phyloP scores from a whole-genome alignment of 92 coral and sea anemone genomes.

The Pocillopora grandis region DNA sequence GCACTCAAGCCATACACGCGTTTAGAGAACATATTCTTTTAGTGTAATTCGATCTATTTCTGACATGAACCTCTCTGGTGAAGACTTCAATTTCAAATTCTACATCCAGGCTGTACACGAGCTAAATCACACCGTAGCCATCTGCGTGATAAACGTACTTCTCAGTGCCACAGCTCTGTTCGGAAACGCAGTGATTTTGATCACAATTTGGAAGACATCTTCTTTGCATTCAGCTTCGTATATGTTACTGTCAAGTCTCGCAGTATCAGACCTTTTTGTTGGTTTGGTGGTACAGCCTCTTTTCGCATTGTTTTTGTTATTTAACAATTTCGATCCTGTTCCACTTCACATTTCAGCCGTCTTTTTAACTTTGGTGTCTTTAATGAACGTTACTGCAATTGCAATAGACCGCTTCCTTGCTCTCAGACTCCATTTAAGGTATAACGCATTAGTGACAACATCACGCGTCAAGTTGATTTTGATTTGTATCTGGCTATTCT shows the following conservation, averaged over 20 bases:
- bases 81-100: too few relatives aligned
- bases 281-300: neutral
- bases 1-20: too few relatives aligned
- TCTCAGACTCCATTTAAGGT: constrained; percentile 8
- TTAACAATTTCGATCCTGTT: neutral
- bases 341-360: neutral
- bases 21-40: too few relatives aligned
- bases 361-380: neutral
- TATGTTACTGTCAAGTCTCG: neutral
- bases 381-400: neutral
- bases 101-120: too few relatives aligned
- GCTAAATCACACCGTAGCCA: too few relatives aligned
- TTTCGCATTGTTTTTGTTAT: neutral
- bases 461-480: neutral
- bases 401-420: neutral
- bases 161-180: neutral
- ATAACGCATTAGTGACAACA: neutral
- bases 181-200: neutral
- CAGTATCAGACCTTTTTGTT: neutral
- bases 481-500: neutral
- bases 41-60: too few relatives aligned
- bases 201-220: constrained; percentile 2
- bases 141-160: neutral
- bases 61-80: too few relatives aligned
- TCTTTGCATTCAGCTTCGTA: neutral